Evolutionary conservation across 2,797 vertebrate genomes (phyloP).

Genomic region (Eidolon dupreanum): DNA sequence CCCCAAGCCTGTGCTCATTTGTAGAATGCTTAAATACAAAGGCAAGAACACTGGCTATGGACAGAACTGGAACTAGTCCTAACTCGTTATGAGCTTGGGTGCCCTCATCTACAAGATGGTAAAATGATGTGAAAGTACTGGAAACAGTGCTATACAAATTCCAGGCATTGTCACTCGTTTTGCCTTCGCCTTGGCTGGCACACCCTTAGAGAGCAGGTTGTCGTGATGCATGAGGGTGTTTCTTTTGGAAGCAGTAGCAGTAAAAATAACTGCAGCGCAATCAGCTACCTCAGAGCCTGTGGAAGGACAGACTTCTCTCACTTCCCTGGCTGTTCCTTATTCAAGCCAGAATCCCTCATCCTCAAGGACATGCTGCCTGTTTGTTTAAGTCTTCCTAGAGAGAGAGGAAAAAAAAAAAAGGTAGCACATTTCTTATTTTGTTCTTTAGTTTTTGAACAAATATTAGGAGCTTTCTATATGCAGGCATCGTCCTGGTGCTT

Average conservation of each 20-base stretch:
- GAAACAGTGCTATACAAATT: background rate
- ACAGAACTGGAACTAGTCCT: background rate
- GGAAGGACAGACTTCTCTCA: background rate
- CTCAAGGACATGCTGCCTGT: background rate
- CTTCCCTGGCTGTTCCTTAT: background rate
- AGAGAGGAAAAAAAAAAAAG: background rate
- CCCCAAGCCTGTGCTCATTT: background rate
- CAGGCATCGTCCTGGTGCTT: background rate
- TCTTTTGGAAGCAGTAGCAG: background rate
- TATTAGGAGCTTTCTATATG: background rate
- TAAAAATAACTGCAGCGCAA: background rate
- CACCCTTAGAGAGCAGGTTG: background rate
- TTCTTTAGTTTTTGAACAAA: constrained; percentile 11
- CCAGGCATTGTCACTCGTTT: background rate
- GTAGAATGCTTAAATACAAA: background rate
- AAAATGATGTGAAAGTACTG: background rate
- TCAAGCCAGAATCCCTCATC: background rate
- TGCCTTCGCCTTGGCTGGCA: background rate
- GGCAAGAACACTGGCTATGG: background rate
- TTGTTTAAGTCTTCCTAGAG: background rate
- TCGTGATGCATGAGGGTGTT: fast-evolving
- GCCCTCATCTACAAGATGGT: background rate
- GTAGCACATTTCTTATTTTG: background rate
- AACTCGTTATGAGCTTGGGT: background rate
- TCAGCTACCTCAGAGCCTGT: background rate